These are phyloP conservation scores for Abrostola triplasia DNA, from an alignment of 2,888 invertebrate genomes.

Conservation along the genomic window DNA sequence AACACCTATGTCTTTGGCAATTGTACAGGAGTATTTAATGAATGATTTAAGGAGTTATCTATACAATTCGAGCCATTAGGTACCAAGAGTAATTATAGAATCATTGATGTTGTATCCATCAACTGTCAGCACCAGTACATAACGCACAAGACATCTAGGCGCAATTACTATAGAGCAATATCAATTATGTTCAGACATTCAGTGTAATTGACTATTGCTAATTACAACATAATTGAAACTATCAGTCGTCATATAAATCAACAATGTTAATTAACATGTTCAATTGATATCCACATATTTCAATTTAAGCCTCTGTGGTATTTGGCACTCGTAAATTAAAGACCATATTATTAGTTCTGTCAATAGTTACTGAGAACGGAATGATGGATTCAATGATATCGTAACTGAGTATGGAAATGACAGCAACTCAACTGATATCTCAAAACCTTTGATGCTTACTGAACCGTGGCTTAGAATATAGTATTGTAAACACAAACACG, in stretches of 20 bases:
- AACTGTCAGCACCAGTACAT: neutral
- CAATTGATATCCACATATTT: constrained; percentile 42
- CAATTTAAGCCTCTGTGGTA: constrained; percentile 32
- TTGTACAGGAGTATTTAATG: too few species aligned
- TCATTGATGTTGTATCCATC: neutral
- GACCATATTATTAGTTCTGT: constrained; percentile 6
- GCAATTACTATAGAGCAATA: constrained; percentile 33
- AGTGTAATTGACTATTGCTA: constrained; percentile 56
- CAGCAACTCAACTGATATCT: neutral
- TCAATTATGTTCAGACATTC: constrained; percentile 38
- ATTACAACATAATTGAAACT: constrained; percentile 63
- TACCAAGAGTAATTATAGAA: neutral
- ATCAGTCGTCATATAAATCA: constrained; percentile 66
- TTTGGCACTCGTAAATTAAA: constrained; percentile 23
- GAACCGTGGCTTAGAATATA: too few species aligned
- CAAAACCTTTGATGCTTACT: neutral
- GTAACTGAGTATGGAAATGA: constrained; percentile 2
- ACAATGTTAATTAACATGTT: constrained; percentile 57
- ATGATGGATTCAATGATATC: constrained; percentile 7
- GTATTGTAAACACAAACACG: too few species aligned
- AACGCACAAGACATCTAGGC: constrained; percentile 1
- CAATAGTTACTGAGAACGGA: constrained; percentile 4
- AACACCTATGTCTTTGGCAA: too few species aligned
- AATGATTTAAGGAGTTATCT: too few species aligned
- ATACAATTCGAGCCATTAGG: neutral